Evolutionary conservation across 1,140 invertebrate genomes (phyloP).

Genomic region (Zaprionus davidi): DNA sequence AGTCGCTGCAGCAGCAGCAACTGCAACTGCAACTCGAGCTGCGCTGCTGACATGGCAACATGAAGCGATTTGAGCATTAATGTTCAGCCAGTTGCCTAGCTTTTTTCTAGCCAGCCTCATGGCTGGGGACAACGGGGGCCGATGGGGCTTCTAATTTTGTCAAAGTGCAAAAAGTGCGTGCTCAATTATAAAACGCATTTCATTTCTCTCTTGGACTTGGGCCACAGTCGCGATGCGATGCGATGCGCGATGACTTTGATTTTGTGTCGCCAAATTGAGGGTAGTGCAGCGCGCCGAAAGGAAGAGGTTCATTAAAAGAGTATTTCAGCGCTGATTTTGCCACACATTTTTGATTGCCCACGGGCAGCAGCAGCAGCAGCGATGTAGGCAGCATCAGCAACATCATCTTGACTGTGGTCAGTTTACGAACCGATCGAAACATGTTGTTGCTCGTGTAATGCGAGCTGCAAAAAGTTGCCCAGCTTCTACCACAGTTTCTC

Average conservation of each 20-base stretch:
- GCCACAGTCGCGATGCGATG: constrained; percentile 11
- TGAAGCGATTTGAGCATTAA: constrained; percentile 82
- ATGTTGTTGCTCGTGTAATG: constrained; percentile 56
- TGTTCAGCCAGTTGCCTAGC: constrained; percentile 65
- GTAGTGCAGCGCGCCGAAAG: constrained; percentile 47
- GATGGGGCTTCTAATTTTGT: constrained; percentile 63
- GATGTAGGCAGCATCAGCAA: constrained; percentile 23
- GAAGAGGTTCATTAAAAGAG: constrained; percentile 82
- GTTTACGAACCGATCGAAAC: constrained; percentile 62
- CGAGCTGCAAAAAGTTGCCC: constrained; percentile 51
- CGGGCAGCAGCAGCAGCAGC: constrained; percentile 11
- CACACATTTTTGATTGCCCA: constrained; percentile 79
- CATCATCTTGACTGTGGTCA: constrained; percentile 55
- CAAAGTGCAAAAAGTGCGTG: constrained; percentile 77
- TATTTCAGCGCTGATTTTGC: constrained; percentile 77
- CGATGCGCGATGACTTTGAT: constrained; percentile 71
- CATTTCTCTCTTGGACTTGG: constrained; percentile 37
- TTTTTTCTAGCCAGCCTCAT: constrained; percentile 21
- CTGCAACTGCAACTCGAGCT: constrained; percentile 40
- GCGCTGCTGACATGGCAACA: constrained; percentile 78
- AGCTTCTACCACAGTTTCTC: constrained; percentile 29
- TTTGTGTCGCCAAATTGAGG: constrained; percentile 79
- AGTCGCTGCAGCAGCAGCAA: constrained; percentile 36
- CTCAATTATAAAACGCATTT: constrained; percentile 79
- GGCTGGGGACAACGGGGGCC: background rate